Evolutionary conservation across 2,113 vertebrate species (phyloP).

Genomic region (Limnothrissa miodon): DNA sequence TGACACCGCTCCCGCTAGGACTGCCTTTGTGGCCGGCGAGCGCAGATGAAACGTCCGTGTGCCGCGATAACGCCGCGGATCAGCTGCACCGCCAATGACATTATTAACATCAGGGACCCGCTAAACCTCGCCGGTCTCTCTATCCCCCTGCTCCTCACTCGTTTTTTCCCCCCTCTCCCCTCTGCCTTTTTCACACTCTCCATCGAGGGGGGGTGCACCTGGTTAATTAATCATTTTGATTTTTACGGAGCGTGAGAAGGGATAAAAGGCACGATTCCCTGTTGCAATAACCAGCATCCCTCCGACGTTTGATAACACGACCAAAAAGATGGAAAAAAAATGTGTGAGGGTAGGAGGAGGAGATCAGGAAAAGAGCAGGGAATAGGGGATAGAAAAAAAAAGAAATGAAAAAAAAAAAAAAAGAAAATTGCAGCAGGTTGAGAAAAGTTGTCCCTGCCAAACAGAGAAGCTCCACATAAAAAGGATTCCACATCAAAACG

Average conservation of each 20-base stretch:
- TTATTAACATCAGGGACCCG: slow-evolving; percentile 70
- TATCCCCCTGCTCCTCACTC: background rate
- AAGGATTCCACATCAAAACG: slow-evolving; percentile 73
- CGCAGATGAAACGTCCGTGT: slow-evolving; percentile 61
- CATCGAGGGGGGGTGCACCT: slow-evolving; percentile 61
- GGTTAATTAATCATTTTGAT: slow-evolving; percentile 77
- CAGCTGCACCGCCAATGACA: slow-evolving; percentile 63
- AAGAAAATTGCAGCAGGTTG: slow-evolving; percentile 74
- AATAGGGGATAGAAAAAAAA: slow-evolving; percentile 16
- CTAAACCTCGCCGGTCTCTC: slow-evolving; percentile 20
- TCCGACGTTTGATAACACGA: background rate
- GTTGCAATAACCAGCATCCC: slow-evolving; percentile 23
- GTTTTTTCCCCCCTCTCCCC: background rate
- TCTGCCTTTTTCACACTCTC: slow-evolving; percentile 37
- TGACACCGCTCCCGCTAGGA: slow-evolving; percentile 65
- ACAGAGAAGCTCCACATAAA: slow-evolving; percentile 74
- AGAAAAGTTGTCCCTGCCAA: slow-evolving; percentile 74
- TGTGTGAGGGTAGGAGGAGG: background rate
- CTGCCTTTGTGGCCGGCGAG: slow-evolving; percentile 68
- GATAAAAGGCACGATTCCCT: slow-evolving; percentile 66
- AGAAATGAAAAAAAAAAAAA: slow-evolving; percentile 54
- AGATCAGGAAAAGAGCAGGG: slow-evolving; percentile 56
- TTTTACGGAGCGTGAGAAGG: slow-evolving; percentile 61
- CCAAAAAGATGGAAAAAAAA: background rate
- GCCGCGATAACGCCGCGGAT: slow-evolving; percentile 45